Evolutionary conservation across 92 coral and sea anemone genomes (phyloP).

Genomic region (Phenganax subtilis): DNA sequence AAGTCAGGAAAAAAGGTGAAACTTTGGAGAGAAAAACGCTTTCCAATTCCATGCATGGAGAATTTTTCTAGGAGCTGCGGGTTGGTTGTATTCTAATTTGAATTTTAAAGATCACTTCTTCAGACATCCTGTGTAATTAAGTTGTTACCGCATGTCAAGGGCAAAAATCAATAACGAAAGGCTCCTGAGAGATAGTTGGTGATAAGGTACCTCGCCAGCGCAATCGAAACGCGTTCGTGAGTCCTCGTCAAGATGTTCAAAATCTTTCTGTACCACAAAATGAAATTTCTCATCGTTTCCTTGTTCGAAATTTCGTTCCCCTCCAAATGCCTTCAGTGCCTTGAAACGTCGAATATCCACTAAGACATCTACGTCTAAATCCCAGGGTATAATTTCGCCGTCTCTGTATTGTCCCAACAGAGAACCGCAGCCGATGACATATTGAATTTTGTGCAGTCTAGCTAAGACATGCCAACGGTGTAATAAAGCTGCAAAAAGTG

Average conservation of each 20-base stretch:
- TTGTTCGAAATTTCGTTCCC: conserved; percentile 12
- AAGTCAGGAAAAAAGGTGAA: too few species aligned
- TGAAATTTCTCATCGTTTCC: conserved; percentile 18
- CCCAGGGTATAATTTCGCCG: conserved; percentile 32
- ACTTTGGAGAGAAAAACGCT: too few species aligned
- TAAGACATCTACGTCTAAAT: conserved; percentile 23
- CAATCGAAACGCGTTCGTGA: conserved; percentile 11
- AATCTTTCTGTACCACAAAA: conserved; percentile 25
- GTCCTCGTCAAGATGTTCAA: conserved; percentile 6
- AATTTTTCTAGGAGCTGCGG: too few species aligned
- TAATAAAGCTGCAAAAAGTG: background rate
- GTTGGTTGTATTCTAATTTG: too few species aligned
- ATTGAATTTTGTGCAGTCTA: background rate
- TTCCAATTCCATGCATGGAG: too few species aligned
- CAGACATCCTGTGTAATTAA: background rate
- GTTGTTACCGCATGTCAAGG: background rate
- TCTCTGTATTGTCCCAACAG: conserved; percentile 27
- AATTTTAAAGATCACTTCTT: too few species aligned
- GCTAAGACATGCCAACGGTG: background rate
- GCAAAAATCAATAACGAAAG: background rate
- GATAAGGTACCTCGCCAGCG: conserved; percentile 4
- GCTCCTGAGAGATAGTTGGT: background rate
- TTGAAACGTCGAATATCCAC: conserved; percentile 19
- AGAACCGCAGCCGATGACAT: conserved; percentile 23
- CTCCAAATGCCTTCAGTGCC: conserved; percentile 6